Evolutionary conservation across 2,888 invertebrate genomes (phyloP).

Genomic region (Mimumesa dahlbomi): DNA sequence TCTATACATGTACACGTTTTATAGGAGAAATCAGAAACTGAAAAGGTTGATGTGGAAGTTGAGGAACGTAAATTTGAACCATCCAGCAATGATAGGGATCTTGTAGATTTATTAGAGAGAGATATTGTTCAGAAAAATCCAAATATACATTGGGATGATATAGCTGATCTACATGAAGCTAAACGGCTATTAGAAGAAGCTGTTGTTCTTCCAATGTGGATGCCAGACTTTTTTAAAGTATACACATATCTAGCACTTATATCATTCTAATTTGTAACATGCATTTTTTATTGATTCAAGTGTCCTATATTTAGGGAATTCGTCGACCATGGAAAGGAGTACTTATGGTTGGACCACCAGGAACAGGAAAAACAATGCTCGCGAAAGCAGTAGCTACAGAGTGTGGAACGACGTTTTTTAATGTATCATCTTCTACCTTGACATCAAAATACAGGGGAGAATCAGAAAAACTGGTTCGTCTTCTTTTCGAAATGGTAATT

Average conservation of each 20-base stretch:
- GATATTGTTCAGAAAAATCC: constrained; percentile 99
- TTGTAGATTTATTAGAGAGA: constrained; percentile 92
- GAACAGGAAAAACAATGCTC: constrained; percentile 97
- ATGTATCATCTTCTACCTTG: constrained; percentile 97
- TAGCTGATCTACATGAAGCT: constrained; percentile 94
- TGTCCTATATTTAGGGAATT: constrained; percentile 85
- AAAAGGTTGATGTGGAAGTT: constrained; percentile 84
- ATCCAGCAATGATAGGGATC: constrained; percentile 91
- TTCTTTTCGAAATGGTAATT: constrained; percentile 96
- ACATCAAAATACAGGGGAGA: constrained; percentile 99
- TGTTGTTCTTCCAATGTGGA: constrained; percentile 97
- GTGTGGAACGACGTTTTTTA: constrained; percentile 98
- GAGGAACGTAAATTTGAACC: constrained; percentile 94
- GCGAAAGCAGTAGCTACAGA: constrained; percentile 99
- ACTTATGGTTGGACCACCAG: constrained; percentile 95
- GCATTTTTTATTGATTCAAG: background rate
- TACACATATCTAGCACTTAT: background rate
- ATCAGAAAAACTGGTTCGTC: constrained; percentile 97
- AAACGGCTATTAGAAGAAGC: constrained; percentile 97
- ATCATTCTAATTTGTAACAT: background rate
- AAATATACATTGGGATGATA: constrained; percentile 97
- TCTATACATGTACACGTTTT: constrained; percentile 35
- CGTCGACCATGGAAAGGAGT: constrained; percentile 98
- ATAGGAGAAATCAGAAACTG: constrained; percentile 84
- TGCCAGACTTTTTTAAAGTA: constrained; percentile 99